phyloP scores from a whole-genome alignment of 1,140 invertebrate species.

The Contarinia nasturtii region DNA sequence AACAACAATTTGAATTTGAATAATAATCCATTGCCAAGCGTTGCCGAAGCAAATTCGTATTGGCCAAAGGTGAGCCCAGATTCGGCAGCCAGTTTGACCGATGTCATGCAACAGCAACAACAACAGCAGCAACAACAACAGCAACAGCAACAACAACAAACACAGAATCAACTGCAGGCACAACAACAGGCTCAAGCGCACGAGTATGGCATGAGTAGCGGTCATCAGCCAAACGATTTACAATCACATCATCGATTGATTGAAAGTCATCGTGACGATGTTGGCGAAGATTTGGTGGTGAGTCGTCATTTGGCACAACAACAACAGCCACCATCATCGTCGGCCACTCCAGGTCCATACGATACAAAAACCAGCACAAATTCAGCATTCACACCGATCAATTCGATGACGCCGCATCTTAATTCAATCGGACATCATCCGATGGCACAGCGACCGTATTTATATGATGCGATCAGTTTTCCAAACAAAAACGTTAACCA shows the following conservation, averaged over 20 bases:
- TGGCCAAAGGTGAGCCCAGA: conserved; percentile 65
- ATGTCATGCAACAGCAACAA: conserved; percentile 44
- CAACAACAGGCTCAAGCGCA: conserved; percentile 5
- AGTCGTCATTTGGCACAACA: conserved; percentile 23
- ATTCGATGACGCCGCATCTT: conserved; percentile 67
- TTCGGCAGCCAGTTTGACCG: conserved; percentile 45
- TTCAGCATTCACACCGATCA: conserved; percentile 84
- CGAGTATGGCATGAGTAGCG: too few species aligned
- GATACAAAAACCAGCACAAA: conserved; percentile 40
- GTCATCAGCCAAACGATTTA: conserved; percentile 11
- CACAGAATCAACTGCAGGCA: conserved; percentile 19
- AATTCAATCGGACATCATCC: conserved; percentile 57
- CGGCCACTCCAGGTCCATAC: conserved; percentile 14
- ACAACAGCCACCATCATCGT: conserved; percentile 18
- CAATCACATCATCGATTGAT: conserved; percentile 21
- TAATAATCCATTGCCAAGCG: conserved; percentile 14
- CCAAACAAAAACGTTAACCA: conserved; percentile 29
- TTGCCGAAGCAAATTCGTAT: conserved; percentile 44
- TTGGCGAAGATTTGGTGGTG: conserved; percentile 29
- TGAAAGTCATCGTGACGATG: conserved; percentile 24
- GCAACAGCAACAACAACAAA: conserved; percentile 4
- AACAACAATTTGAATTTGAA: conserved; percentile 1
- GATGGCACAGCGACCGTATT: conserved; percentile 59
- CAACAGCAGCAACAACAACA: conserved; percentile 29
- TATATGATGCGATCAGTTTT: conserved; percentile 85